Evolutionary conservation across 2,888 invertebrate genomes (phyloP).

Genomic region (Rutpela maculata): DNA sequence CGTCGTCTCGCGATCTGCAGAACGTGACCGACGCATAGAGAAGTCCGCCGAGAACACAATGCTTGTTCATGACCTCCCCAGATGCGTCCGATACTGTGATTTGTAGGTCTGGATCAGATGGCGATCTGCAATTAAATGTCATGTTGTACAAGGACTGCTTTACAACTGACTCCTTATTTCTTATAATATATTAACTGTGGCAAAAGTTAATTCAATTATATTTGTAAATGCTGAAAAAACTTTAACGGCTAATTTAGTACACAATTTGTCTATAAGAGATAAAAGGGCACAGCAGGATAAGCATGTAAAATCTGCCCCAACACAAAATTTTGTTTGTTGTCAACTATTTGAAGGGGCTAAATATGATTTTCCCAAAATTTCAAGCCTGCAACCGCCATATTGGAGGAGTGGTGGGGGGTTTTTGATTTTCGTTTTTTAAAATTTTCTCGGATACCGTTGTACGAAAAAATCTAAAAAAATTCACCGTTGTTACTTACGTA

Average conservation of each 20-base stretch:
- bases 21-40: conserved; percentile 42
- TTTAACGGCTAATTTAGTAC: background rate
- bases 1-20: conserved; percentile 8
- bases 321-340: too few relatives aligned
- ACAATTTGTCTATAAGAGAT: too few relatives aligned
- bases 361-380: too few relatives aligned
- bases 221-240: background rate
- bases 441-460: too few relatives aligned
- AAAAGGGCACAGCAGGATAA: too few relatives aligned
- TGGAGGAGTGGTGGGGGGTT: too few relatives aligned
- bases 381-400: too few relatives aligned
- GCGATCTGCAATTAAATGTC: conserved; percentile 69
- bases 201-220: conserved; percentile 5
- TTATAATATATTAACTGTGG: background rate
- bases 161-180: conserved; percentile 39
- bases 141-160: conserved; percentile 66
- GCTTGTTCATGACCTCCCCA: conserved; percentile 56
- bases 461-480: too few relatives aligned
- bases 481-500: too few relatives aligned
- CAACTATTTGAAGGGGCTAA: too few relatives aligned
- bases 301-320: too few relatives aligned
- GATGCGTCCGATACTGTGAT: conserved; percentile 64
- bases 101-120: conserved; percentile 70
- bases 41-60: conserved; percentile 54
- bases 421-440: too few relatives aligned